Evolutionary conservation across 2,888 invertebrate genomes (phyloP), one percentile per base, ranked within the genome.

Genomic region (Apoda limacodes): DNA sequence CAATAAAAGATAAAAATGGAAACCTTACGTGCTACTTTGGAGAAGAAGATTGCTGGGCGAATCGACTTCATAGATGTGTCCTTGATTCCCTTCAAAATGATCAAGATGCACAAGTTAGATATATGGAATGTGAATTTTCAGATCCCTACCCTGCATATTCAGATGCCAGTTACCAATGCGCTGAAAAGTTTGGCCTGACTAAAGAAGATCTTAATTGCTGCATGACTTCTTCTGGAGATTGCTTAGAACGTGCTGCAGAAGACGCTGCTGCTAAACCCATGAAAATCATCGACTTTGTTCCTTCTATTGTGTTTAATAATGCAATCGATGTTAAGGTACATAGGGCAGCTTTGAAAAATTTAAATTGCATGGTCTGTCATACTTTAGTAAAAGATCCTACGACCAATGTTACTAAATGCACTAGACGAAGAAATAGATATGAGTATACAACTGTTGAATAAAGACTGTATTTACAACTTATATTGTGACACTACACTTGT

Each of bases 41-140:
- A 2, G 33, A 4, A 0, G 43, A 45, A 17, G 78, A 78, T 34
- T 81, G 81, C 43, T 72, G 61, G 58, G 75, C 76, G 1, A 82
- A 82, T 29, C 60, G 70, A 5, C 39, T 70, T 1, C 72, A 81
- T 7, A 57, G 78, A 40, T 81, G 81, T 35, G 67, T 51, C 1
- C 39, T 81, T 2, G 44, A 64, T 35, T 35, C 58, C 37, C 42
- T 78, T 11, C 45, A 46, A 11, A 57, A 38, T 3, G 50, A 72
- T 30, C 63, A 66, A 30, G 60, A 55, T 1, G 62, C 61, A 9
- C 66, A 65, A 39, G 32, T 78, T 12, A 40, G 58, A 2, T 81
- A 71, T 39, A 72, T 81, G 65, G 35, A 22, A 9, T 82, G 81
- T 34, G 82, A 82, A 39, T 75, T 67, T 27, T 32, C 55, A 0